Percentiles rank a stretch among this genome's conserved stretches.
phyloP scores from a whole-genome alignment of 2,113 vertebrate species.

The Prietella phreatophila region DNA sequence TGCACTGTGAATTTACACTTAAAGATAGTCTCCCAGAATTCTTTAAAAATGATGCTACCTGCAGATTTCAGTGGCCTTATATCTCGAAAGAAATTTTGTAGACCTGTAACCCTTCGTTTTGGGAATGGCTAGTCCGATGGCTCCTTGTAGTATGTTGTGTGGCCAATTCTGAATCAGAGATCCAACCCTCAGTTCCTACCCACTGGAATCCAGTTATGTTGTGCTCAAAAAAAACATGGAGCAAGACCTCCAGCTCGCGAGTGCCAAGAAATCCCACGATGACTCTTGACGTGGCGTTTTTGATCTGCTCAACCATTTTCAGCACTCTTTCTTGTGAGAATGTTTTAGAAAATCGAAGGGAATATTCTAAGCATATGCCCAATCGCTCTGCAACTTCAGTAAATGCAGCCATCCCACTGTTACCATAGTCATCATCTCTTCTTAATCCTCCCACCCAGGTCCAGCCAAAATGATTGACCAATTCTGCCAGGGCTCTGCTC shows the following conservation, averaged over 20 bases:
- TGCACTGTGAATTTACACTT: constrained; percentile 38
- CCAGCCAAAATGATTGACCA: background rate
- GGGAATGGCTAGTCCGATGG: constrained; percentile 50
- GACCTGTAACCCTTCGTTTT: constrained; percentile 61
- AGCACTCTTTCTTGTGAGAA: background rate
- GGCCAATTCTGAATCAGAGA: constrained; percentile 55
- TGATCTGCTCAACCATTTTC: background rate
- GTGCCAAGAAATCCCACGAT: background rate
- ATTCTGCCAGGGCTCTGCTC: background rate
- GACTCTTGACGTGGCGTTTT: background rate
- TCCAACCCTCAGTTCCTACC: constrained; percentile 69
- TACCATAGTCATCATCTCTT: constrained; percentile 10
- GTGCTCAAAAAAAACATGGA: constrained; percentile 57
- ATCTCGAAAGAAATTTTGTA: constrained; percentile 67
- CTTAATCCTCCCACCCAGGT: background rate
- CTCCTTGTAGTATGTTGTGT: background rate
- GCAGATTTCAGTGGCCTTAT: constrained; percentile 49
- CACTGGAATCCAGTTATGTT: constrained; percentile 70
- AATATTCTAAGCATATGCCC: background rate
- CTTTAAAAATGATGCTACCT: constrained; percentile 38
- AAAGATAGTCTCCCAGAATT: constrained; percentile 55
- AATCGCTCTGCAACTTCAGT: background rate
- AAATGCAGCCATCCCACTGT: constrained; percentile 6
- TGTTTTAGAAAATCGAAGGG: background rate
- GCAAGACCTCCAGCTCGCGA: constrained; percentile 62